Conservation (phyloP, 2,113 vertebrate genomes). For the Triplophysa rosa region DNA sequence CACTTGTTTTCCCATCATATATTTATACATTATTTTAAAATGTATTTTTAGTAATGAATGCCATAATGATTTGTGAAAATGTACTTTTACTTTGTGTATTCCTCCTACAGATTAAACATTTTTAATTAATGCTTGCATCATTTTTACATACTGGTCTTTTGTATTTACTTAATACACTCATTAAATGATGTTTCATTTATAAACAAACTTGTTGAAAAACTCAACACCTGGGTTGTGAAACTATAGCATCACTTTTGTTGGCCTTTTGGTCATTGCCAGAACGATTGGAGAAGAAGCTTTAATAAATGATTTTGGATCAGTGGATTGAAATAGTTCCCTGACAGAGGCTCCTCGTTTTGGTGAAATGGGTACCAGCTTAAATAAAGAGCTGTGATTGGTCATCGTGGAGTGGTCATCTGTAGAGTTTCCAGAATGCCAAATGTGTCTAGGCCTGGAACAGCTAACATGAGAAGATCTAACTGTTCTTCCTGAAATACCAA, state of each 20-base stretch:
- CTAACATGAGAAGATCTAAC: background rate
- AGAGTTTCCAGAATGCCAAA: conserved; percentile 24
- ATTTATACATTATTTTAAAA: background rate
- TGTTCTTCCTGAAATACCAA: conserved; percentile 50
- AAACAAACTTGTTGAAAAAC: background rate
- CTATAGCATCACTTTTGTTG: conserved; percentile 15
- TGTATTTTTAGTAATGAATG: background rate
- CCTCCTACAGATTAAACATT: background rate
- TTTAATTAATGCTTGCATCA: conserved; percentile 8
- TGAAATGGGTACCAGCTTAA: conserved; percentile 59
- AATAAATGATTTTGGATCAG: conserved; percentile 49
- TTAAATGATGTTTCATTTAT: background rate
- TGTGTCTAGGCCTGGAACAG: conserved; percentile 28
- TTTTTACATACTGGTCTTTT: conserved; percentile 12
- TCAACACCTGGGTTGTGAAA: background rate
- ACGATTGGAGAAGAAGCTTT: conserved; percentile 30
- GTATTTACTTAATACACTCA: background rate
- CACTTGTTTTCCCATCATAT: background rate
- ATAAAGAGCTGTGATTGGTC: conserved; percentile 62
- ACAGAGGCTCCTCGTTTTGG: conserved; percentile 55
- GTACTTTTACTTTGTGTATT: background rate
- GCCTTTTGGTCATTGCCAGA: conserved; percentile 27
- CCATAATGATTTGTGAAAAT: background rate
- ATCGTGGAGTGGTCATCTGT: background rate
- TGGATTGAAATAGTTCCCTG: conserved; percentile 50